Evolutionary conservation across 2,113 vertebrate genomes (phyloP), one percentile per base, ranked within the genome.

Genomic region (Verasper variegatus): DNA sequence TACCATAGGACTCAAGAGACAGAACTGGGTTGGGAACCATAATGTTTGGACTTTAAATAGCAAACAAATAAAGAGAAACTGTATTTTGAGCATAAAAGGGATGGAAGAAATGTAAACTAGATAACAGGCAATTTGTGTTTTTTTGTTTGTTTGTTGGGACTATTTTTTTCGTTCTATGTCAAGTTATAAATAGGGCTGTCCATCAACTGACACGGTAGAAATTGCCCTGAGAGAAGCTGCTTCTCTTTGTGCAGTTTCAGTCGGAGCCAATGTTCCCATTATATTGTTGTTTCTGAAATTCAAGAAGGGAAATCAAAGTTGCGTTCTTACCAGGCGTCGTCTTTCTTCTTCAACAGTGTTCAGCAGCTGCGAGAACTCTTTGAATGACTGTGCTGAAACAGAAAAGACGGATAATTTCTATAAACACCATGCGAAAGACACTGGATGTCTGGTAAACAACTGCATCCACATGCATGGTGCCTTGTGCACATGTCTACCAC

Each of bases 311-410:
- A 64, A 69, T 45, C 21, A 65, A 52, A 85, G 26, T 5, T 31
- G 45, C 11, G 13, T 74, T 70, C 97, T 96, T 93, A 99, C 98
- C 95, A 98, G 86, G 74, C 97, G 95, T 65, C 95, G 94, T 76
- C 98, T 95, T 86, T 98, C 97, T 74, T 99, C 98, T 92, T 99
- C 97, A 60, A 99, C 96, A 0, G 97, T 97, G 87, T 94, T 97
- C 54, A 98, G 89, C 51, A 99, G 95, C 74, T 97, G 95, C 73
- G 97, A 96, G 90, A 99, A 99, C 86, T 99, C 97, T 91, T 99
- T 98, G 87, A 99, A 93, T 11, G 97, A 99, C 82, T 98, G 97
- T 64, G 96, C 97, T 99, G 89, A 80, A 94, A 89, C 1, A 72
- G 74, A 91, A 91, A 93, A 90, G 23, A 61, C 7, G 54, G 6